Conservation (phyloP, 2,113 vertebrate genomes). For the Hylia prasina region DNA sequence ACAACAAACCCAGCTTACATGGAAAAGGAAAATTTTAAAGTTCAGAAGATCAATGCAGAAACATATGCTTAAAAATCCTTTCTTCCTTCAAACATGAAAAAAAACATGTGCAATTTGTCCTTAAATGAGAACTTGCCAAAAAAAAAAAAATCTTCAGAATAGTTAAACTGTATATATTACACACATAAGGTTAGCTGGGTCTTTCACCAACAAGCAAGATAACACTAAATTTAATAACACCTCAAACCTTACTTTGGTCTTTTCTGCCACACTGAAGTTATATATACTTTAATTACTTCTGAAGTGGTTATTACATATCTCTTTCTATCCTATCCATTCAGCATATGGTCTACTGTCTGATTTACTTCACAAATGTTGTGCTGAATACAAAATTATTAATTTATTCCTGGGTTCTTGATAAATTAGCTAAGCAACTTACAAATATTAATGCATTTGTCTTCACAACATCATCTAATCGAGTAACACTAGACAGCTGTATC, state of each 20-base stretch:
- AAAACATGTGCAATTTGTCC: background rate
- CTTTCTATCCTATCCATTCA: background rate
- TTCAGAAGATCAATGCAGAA: background rate
- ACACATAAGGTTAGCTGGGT: background rate
- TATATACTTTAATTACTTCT: background rate
- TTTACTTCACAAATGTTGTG: background rate
- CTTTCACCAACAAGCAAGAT: background rate
- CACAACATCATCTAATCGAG: background rate
- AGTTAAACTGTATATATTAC: background rate
- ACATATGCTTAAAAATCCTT: background rate
- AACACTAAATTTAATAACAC: background rate
- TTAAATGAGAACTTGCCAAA: background rate
- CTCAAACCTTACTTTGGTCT: background rate
- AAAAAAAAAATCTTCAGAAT: background rate
- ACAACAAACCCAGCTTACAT: background rate
- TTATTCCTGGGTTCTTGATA: background rate
- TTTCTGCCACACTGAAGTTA: background rate
- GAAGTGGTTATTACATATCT: background rate
- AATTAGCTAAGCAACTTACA: background rate
- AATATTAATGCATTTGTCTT: conserved; percentile 35
- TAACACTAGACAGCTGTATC: background rate
- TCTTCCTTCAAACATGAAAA: background rate
- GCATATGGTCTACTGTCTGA: background rate
- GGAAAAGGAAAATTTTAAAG: background rate
- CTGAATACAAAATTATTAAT: conserved; percentile 11